Percentiles rank a stretch among this genome's conserved stretches.
phyloP scores from a whole-genome alignment of 2,113 vertebrate genomes.

The Paradisaea rubra region DNA sequence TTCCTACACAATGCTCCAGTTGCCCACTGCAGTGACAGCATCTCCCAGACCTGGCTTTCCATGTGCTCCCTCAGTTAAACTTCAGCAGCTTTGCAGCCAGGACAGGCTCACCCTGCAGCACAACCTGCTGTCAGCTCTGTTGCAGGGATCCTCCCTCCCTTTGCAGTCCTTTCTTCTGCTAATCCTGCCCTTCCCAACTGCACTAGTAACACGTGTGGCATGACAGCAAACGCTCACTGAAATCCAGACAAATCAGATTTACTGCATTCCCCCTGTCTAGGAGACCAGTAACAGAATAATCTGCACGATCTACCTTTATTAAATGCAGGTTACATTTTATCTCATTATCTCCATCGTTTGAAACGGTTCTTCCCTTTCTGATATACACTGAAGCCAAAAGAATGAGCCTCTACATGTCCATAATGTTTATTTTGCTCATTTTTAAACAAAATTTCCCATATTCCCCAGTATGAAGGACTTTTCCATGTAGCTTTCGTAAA shows the following conservation, averaged over 20 bases:
- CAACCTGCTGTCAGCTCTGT: not conserved
- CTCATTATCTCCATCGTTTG: not conserved
- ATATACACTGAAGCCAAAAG: not conserved
- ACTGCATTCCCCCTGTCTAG: not conserved
- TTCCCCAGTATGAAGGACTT: not conserved
- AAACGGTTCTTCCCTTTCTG: not conserved
- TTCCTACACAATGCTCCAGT: not conserved
- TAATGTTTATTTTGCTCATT: not conserved
- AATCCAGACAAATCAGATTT: not conserved
- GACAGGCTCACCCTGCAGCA: not conserved
- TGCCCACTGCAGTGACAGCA: not conserved
- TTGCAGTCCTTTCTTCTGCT: not conserved
- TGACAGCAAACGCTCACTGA: not conserved
- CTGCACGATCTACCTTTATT: not conserved
- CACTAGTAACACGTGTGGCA: not conserved
- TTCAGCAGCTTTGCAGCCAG: not conserved
- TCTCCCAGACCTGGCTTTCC: not conserved
- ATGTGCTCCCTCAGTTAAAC: rapidly evolving
- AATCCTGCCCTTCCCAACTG: not conserved
- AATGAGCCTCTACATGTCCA: not conserved
- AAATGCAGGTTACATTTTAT: not conserved
- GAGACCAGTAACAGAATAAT: not conserved
- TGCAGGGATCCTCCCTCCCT: not conserved
- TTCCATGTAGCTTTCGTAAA: not conserved
- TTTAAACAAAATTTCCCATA: not conserved